phyloP scores from a whole-genome alignment of 2,797 vertebrate species.

The Coluber constrictor region DNA sequence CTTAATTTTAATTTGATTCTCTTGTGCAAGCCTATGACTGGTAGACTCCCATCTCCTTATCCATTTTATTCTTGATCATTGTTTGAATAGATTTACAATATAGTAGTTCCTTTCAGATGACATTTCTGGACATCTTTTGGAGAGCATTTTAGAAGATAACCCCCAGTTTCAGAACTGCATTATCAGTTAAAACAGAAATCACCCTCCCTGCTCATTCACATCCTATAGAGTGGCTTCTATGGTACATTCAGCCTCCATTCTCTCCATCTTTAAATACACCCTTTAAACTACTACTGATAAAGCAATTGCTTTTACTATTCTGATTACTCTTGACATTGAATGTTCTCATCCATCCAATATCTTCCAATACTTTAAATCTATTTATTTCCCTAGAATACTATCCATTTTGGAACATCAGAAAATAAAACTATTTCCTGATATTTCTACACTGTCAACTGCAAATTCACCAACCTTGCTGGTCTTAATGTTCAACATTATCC shows the following conservation, averaged over 20 bases:
- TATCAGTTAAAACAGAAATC: not conserved
- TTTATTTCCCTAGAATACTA: not conserved
- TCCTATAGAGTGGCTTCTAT: not conserved
- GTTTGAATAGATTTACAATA: not conserved
- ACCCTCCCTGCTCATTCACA: not conserved
- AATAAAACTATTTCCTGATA: not conserved
- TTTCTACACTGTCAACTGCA: not conserved
- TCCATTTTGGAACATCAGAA: not conserved
- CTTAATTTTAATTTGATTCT: not conserved
- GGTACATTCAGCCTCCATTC: not conserved
- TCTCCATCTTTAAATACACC: not conserved
- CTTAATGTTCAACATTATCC: not conserved
- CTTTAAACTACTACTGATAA: not conserved
- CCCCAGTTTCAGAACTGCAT: not conserved
- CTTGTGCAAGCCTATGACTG: not conserved
- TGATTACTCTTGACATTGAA: not conserved
- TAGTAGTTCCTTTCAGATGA: not conserved
- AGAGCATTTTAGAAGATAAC: not conserved
- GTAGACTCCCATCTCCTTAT: not conserved
- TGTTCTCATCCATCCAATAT: not conserved
- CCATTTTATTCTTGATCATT: not conserved
- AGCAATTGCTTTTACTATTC: not conserved
- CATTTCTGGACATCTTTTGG: not conserved
- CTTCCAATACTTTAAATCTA: not conserved
- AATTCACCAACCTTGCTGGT: not conserved